Conservation (phyloP, 2,113 vertebrate species). For the Microcebus tavaratra region DNA sequence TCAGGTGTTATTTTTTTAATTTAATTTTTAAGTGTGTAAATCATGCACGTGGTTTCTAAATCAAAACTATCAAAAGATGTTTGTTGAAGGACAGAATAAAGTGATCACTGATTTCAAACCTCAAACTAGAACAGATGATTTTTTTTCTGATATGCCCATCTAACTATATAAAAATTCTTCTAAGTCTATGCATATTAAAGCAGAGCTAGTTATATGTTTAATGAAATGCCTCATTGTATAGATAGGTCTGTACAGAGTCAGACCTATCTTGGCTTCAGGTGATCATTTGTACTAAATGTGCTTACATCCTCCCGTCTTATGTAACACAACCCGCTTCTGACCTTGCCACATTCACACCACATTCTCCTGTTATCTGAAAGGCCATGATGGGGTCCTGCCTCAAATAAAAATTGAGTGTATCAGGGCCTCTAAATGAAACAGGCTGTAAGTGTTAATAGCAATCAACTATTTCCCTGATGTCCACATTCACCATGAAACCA, state of each 20-base stretch:
- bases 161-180: not conserved
- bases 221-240: not conserved
- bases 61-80: not conserved
- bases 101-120: not conserved
- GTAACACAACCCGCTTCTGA: not conserved
- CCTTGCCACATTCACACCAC: not conserved
- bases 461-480: not conserved
- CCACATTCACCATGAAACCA: not conserved
- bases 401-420: not conserved
- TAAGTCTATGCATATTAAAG: not conserved
- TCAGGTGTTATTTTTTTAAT: not conserved
- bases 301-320: accelerated
- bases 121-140: not conserved
- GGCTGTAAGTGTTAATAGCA: not conserved
- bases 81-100: not conserved
- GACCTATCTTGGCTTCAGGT: not conserved
- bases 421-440: not conserved
- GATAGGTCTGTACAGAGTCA: not conserved
- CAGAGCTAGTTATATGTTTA: not conserved
- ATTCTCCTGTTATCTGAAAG: not conserved
- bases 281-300: not conserved
- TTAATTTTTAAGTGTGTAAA: not conserved
- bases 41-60: not conserved
- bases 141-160: not conserved
- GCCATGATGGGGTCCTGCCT: not conserved